A percentile compares a stretch with the other conserved stretches of the same genome.
Evolutionary conservation across 2,797 vertebrate species (phyloP).

Genomic region (Coendou prehensilis): DNA sequence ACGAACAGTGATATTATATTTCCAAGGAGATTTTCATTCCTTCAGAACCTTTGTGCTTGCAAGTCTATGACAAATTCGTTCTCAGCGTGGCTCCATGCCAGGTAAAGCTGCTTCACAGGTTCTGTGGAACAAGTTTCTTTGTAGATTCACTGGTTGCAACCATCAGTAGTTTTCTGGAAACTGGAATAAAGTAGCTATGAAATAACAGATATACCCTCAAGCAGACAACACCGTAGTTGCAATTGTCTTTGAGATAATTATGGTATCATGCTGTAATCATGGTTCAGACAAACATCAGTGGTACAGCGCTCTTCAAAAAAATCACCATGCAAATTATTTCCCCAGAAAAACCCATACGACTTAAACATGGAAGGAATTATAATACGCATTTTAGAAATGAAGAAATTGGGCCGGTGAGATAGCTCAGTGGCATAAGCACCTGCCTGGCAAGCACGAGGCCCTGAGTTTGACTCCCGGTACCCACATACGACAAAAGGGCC

Average conservation of each 20-base stretch:
- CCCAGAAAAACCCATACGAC: neutral
- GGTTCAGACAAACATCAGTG: slow-evolving; percentile 30
- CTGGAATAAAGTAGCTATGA: slow-evolving; percentile 38
- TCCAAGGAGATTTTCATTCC: slow-evolving; percentile 58
- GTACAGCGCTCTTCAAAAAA: neutral
- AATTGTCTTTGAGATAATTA: slow-evolving; percentile 58
- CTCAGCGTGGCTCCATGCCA: neutral
- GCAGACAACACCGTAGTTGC: neutral
- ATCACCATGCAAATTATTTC: slow-evolving; percentile 28
- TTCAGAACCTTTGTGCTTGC: neutral
- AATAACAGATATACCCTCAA: slow-evolving; percentile 46
- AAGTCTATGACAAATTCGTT: slow-evolving; percentile 46
- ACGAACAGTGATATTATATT: slow-evolving; percentile 31
- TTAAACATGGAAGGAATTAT: slow-evolving; percentile 27
- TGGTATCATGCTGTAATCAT: neutral
- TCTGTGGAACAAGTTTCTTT: slow-evolving; percentile 8
- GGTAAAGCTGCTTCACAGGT: neutral
- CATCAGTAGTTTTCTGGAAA: slow-evolving; percentile 57
- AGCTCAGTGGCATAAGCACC: no score
- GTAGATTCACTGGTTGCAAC: slow-evolving; percentile 35
- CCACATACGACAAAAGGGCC: no score
- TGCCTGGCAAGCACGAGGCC: no score
- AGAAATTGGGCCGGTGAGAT: neutral
- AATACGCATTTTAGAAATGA: slow-evolving; percentile 27
- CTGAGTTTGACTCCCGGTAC: no score